Conservation (phyloP, 2,888 invertebrate species). For the Schrankia costaestrigalis region DNA sequence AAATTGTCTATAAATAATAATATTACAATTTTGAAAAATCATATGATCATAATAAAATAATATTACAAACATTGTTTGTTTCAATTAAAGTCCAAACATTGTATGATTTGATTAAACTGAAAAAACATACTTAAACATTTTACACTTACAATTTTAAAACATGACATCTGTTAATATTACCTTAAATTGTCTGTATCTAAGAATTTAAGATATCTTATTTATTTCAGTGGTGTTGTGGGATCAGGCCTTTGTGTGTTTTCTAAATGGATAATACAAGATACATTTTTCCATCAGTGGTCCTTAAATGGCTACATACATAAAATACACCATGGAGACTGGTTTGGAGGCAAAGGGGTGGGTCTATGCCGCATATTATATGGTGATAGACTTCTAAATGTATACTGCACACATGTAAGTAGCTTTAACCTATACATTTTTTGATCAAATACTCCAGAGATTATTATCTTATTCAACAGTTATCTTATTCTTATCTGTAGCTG, state of each 20-base stretch:
- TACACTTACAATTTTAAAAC: too few species aligned
- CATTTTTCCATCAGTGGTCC: constrained; percentile 95
- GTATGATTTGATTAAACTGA: too few species aligned
- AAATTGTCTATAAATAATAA: too few species aligned
- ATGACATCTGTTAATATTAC: neutral
- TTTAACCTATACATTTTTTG: too few species aligned
- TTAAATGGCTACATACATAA: constrained; percentile 99
- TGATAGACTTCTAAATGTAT: constrained; percentile 88
- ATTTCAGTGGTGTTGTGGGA: constrained; percentile 92
- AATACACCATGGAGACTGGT: constrained; percentile 99
- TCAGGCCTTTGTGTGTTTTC: constrained; percentile 95
- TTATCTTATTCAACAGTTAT: too few species aligned
- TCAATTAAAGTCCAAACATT: too few species aligned
- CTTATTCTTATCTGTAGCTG: too few species aligned
- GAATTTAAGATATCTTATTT: constrained; percentile 6
- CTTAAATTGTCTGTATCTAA: neutral
- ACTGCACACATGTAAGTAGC: constrained; percentile 93
- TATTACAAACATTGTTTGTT: too few species aligned
- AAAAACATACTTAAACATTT: too few species aligned
- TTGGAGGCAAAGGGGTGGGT: constrained; percentile 97
- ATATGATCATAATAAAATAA: too few species aligned
- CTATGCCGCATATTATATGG: constrained; percentile 87
- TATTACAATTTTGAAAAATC: too few species aligned
- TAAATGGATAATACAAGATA: constrained; percentile 90
- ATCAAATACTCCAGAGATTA: too few species aligned